A percentile compares a stretch with the other conserved stretches of the same genome.
Evolutionary conservation across 2,888 invertebrate genomes (phyloP).

Genomic region (Drosophila bunnanda): DNA sequence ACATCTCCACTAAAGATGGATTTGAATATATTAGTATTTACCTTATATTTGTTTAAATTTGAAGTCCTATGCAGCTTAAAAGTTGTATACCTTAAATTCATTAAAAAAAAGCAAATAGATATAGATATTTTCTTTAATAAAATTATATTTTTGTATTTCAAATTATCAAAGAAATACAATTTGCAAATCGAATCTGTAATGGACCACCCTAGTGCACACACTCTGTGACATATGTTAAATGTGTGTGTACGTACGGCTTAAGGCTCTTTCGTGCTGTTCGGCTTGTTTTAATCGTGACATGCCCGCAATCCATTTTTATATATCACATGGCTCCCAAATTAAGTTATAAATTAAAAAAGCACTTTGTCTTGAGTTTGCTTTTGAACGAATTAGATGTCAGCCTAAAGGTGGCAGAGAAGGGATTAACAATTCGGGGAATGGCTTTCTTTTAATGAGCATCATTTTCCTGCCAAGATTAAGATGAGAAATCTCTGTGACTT

Average conservation of each 20-base stretch:
- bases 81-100: background rate
- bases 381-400: constrained; percentile 22
- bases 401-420: constrained; percentile 13
- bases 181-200: background rate
- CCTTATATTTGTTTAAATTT: background rate
- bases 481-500: constrained; percentile 44
- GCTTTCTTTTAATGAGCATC: constrained; percentile 45
- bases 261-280: constrained; percentile 38
- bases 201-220: constrained; percentile 13
- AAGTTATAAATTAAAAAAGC: constrained; percentile 61
- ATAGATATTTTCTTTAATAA: too few relatives aligned
- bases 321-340: constrained; percentile 51
- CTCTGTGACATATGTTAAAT: constrained; percentile 1
- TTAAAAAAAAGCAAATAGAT: too few relatives aligned
- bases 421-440: constrained; percentile 40
- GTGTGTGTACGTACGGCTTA: constrained; percentile 26
- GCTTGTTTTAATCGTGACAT: constrained; percentile 50
- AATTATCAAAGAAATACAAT: background rate
- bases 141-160: too few relatives aligned
- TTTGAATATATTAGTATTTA: background rate
- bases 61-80: background rate
- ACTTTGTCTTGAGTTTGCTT: constrained; percentile 48
- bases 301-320: constrained; percentile 46
- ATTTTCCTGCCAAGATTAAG: constrained; percentile 39
- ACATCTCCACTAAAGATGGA: background rate